Conservation (phyloP, 2,113 vertebrate species). For the Eonycteris spelaea region DNA sequence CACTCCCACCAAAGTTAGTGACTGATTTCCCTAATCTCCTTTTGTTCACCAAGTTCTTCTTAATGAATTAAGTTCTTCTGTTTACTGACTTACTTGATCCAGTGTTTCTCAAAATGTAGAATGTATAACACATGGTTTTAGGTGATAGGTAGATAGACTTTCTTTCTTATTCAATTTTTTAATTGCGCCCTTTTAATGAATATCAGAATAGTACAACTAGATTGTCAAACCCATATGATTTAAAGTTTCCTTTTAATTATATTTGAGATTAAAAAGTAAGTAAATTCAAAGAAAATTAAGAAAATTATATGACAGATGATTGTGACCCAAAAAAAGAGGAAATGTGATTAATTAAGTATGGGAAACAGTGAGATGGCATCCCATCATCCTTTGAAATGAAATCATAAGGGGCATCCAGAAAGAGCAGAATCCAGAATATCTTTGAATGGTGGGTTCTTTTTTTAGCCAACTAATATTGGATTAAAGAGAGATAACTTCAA, state of each 20-base stretch:
- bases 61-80: neutral
- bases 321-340: neutral
- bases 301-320: neutral
- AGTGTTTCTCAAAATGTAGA: neutral
- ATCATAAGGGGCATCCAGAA: neutral
- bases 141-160: neutral
- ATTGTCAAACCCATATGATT: neutral
- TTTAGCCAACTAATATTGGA: neutral
- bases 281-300: conserved; percentile 15
- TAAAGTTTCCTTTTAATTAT: conserved; percentile 42
- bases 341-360: conserved; percentile 13
- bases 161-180: neutral
- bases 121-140: neutral
- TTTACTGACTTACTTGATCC: neutral
- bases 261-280: conserved; percentile 42
- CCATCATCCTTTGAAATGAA: conserved; percentile 17
- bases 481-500: neutral
- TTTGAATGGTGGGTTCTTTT: conserved; percentile 21
- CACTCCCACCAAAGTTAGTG: neutral
- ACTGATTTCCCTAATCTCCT: neutral
- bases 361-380: neutral
- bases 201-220: neutral
- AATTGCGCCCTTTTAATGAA: neutral
- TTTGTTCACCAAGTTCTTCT: neutral
- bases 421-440: neutral